A percentile compares a stretch with the other conserved stretches of the same genome.
These are phyloP conservation scores for Carassius auratus DNA, from an alignment of 2,113 vertebrate species.

Conservation along the genomic window DNA sequence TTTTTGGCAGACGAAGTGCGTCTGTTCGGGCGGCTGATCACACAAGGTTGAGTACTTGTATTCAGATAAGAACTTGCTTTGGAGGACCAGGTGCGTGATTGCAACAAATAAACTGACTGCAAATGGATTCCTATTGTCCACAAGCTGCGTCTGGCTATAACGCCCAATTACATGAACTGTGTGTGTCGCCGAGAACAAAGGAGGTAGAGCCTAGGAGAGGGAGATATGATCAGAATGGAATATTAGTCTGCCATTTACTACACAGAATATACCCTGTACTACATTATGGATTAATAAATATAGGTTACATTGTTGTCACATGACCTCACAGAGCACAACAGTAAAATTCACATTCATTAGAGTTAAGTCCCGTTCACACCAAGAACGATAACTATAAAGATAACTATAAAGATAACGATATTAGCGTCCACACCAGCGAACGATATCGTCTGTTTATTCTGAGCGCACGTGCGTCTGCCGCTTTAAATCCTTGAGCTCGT, in stretches of 20 bases:
- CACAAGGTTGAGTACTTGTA: slow-evolving; percentile 29
- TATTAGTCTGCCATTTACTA: neutral
- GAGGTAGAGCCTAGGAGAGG: neutral
- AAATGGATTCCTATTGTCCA: slow-evolving; percentile 44
- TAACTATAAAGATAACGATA: too few relatives aligned
- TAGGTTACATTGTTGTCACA: neutral
- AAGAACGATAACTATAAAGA: too few relatives aligned
- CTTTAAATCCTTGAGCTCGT: too few relatives aligned
- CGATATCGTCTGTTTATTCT: too few relatives aligned
- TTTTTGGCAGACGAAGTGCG: slow-evolving; percentile 33
- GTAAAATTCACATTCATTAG: neutral
- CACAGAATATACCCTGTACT: neutral
- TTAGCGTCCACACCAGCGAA: too few relatives aligned
- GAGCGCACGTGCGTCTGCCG: too few relatives aligned
- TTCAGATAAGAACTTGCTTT: slow-evolving; percentile 27
- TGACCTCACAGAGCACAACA: neutral
- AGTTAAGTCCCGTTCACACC: too few relatives aligned
- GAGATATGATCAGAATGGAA: neutral
- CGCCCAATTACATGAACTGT: slow-evolving; percentile 32
- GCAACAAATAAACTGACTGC: slow-evolving; percentile 49
- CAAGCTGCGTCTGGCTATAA: slow-evolving; percentile 34
- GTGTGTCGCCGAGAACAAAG: slow-evolving; percentile 21
- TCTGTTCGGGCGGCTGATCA: slow-evolving; percentile 23
- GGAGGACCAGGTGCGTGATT: slow-evolving; percentile 49
- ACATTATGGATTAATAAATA: neutral